A percentile compares a stretch with the other conserved stretches of the same genome.
Conservation (phyloP, 2,888 invertebrate species). For the Pharmacophagus antenor region DNA sequence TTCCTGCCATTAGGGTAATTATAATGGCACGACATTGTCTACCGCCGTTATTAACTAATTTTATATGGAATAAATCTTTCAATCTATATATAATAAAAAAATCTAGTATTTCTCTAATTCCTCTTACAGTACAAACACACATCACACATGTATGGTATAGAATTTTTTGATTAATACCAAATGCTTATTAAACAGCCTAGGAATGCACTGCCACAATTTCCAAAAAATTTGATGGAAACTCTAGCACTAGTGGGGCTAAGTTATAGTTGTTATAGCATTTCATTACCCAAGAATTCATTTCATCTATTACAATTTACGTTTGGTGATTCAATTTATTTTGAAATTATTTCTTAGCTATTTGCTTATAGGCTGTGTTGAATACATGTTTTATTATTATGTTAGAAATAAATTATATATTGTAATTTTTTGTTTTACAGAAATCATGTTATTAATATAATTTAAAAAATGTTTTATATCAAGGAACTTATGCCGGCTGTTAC, state of each 20-base stretch:
- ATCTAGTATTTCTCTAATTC: slow-evolving; percentile 7
- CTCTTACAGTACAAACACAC: slow-evolving; percentile 4
- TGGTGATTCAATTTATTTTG: too few species aligned
- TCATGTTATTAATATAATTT: too few species aligned
- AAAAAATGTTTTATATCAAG: too few species aligned
- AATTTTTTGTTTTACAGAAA: too few species aligned
- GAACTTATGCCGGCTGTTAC: too few species aligned
- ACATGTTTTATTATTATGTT: too few species aligned
- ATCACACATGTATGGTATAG: slow-evolving; percentile 1
- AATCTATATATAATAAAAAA: slow-evolving; percentile 17
- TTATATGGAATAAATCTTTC: slow-evolving; percentile 6
- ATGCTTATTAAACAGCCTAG: slow-evolving; percentile 15
- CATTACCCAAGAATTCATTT: too few species aligned
- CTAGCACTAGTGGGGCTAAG: neutral
- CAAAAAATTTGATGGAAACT: neutral
- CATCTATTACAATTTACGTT: too few species aligned
- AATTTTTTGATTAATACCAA: neutral
- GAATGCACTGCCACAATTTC: slow-evolving; percentile 5
- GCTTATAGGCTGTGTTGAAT: too few species aligned
- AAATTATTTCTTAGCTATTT: too few species aligned
- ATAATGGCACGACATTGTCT: neutral
- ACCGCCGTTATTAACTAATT: neutral
- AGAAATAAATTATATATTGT: too few species aligned
- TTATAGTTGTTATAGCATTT: too few species aligned
- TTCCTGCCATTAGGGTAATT: neutral